Evolutionary conservation across 2,888 invertebrate genomes (phyloP).

Genomic region (Plagodis dolabraria): DNA sequence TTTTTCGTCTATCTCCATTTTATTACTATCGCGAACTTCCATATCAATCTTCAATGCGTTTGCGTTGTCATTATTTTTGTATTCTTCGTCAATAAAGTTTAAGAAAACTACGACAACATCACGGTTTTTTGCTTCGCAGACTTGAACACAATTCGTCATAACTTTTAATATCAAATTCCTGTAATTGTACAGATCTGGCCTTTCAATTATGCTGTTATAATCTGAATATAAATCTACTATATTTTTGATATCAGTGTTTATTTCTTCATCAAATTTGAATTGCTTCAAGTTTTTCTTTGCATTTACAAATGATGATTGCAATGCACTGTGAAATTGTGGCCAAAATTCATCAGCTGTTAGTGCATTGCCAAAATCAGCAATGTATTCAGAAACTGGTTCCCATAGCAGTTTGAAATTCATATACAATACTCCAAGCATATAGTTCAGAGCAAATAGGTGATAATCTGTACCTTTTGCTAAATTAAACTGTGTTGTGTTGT

Average conservation of each 20-base stretch:
- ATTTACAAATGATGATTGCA: constrained; percentile 81
- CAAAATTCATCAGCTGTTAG: constrained; percentile 88
- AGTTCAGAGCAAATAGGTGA: constrained; percentile 88
- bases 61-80: constrained; percentile 62
- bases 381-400: constrained; percentile 91
- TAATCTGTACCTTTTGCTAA: constrained; percentile 84
- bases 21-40: constrained; percentile 80
- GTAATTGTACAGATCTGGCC: constrained; percentile 90
- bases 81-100: constrained; percentile 89
- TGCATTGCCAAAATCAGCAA: constrained; percentile 89
- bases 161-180: constrained; percentile 92
- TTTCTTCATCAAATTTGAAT: constrained; percentile 66
- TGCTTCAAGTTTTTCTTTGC: constrained; percentile 66
- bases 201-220: constrained; percentile 77
- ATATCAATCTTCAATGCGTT: constrained; percentile 83
- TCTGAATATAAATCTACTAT: constrained; percentile 65
- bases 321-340: constrained; percentile 86
- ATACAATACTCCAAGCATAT: constrained; percentile 92
- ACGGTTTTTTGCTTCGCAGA: constrained; percentile 92
- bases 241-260: constrained; percentile 58
- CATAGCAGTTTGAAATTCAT: constrained; percentile 95
- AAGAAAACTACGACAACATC: constrained; percentile 92
- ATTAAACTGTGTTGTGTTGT: constrained; percentile 84
- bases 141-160: constrained; percentile 89
- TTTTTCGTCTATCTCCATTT: constrained; percentile 62